These are phyloP conservation scores for Sinocyclocheilus maitianheensis DNA, from an alignment of 2,113 vertebrate species.

Conservation along the genomic window DNA sequence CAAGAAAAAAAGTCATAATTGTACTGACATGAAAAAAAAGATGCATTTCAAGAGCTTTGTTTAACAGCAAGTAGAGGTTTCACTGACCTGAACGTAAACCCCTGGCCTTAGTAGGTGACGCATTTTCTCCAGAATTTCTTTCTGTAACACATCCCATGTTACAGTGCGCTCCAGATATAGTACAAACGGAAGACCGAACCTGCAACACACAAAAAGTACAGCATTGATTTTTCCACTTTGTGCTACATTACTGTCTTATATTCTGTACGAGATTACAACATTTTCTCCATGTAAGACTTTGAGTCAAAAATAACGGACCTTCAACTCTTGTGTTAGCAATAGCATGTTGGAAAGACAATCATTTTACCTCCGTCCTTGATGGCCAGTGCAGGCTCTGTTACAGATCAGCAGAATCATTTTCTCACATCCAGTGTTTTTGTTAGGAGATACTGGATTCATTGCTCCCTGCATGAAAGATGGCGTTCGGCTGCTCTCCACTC, in stretches of 20 bases:
- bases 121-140: constrained; percentile 98
- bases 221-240: background rate
- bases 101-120: constrained; percentile 91
- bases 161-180: constrained; percentile 92
- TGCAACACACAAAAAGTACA: constrained; percentile 58
- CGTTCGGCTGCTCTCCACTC: constrained; percentile 81
- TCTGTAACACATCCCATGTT: constrained; percentile 96
- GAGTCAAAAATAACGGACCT: background rate
- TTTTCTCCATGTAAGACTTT: background rate
- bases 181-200: constrained; percentile 95
- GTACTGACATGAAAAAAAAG: background rate
- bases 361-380: constrained; percentile 91
- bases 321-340: background rate
- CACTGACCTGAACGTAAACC: constrained; percentile 89
- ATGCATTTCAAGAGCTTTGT: background rate
- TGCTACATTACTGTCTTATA: background rate
- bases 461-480: constrained; percentile 81
- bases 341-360: background rate
- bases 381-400: constrained; percentile 90
- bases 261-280: background rate
- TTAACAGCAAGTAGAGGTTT: background rate
- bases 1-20: background rate
- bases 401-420: constrained; percentile 94
- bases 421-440: constrained; percentile 78
- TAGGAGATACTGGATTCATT: constrained; percentile 73